Percentiles rank a stretch among this genome's conserved stretches.
Conservation (phyloP, 2,888 invertebrate genomes). For the Onchidella celtica region DNA sequence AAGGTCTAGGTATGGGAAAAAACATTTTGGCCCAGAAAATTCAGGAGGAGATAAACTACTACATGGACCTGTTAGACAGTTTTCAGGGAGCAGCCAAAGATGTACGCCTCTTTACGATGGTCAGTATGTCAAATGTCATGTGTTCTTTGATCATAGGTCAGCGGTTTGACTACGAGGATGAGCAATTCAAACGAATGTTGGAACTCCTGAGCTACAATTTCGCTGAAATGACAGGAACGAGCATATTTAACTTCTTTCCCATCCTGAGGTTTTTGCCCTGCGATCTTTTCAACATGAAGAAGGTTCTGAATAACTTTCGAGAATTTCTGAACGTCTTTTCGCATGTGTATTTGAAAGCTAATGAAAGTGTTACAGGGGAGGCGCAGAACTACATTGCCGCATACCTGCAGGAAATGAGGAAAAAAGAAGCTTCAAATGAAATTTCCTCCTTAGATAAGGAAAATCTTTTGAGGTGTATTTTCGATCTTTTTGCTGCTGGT, state of each 20-base stretch:
- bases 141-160: conserved; percentile 9
- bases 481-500: not conserved
- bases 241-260: not conserved
- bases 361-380: not conserved
- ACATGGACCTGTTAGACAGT: not conserved
- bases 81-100: conserved; percentile 6
- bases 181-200: not conserved
- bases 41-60: not conserved
- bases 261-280: not conserved
- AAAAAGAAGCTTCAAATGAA: not conserved
- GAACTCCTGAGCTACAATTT: not conserved
- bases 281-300: not conserved
- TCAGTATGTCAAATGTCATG: not conserved
- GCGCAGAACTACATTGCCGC: not conserved
- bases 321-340: not conserved
- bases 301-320: not conserved
- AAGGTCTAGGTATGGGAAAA: conserved; percentile 10
- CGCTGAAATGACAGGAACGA: not conserved
- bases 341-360: not conserved
- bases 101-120: not conserved
- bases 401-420: not conserved
- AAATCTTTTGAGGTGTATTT: not conserved
- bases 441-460: not conserved
- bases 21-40: conserved; percentile 16
- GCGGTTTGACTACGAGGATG: conserved; percentile 2